A percentile compares a stretch with the other conserved stretches of the same genome.
phyloP scores from a whole-genome alignment of 2,113 vertebrate species.

The Zosterops lateralis region DNA sequence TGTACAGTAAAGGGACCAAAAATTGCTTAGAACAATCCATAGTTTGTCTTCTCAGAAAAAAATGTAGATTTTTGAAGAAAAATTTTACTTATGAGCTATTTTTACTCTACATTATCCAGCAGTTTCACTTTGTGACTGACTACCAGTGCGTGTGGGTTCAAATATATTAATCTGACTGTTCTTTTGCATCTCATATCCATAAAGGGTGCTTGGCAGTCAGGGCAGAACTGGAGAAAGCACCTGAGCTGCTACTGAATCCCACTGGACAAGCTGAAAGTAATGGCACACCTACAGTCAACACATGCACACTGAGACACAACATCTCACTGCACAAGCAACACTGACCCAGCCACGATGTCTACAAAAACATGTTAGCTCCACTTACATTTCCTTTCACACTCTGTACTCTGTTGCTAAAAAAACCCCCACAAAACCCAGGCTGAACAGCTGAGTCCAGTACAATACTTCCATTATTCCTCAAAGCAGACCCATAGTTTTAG shows the following conservation, averaged over 20 bases:
- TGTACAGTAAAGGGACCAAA: background rate
- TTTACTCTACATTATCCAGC: background rate
- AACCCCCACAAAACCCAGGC: background rate
- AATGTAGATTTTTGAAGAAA: background rate
- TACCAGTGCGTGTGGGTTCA: background rate
- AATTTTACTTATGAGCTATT: background rate
- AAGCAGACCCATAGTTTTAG: background rate
- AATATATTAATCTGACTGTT: background rate
- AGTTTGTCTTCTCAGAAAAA: background rate
- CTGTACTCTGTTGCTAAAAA: background rate
- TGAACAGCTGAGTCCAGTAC: background rate
- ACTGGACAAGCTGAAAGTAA: background rate
- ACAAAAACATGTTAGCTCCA: background rate
- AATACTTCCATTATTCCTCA: background rate
- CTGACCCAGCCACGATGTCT: background rate
- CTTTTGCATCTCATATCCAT: background rate
- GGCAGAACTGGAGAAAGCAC: background rate
- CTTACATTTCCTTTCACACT: background rate
- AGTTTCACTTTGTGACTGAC: background rate
- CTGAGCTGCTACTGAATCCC: background rate
- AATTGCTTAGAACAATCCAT: background rate
- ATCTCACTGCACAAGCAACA: background rate
- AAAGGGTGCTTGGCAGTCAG: background rate
- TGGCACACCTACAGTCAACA: background rate
- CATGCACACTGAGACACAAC: rapidly evolving